Conservation (phyloP, 2,888 invertebrate genomes). For the Epistrophe eligans region DNA sequence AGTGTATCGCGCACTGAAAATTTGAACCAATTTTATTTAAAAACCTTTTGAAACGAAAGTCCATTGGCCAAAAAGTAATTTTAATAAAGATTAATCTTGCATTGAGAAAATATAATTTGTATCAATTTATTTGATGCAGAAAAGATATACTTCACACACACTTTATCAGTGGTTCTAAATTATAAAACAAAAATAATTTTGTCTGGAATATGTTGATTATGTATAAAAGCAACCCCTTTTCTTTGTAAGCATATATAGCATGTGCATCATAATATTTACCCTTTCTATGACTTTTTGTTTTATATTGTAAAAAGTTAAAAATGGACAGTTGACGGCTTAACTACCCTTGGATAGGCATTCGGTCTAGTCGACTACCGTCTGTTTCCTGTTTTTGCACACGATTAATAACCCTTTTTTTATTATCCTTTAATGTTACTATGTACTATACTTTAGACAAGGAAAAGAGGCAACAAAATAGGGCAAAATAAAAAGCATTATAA, state of each 20-base stretch:
- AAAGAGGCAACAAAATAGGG: neutral
- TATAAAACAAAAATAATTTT: neutral
- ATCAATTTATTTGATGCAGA: neutral
- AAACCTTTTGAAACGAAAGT: neutral
- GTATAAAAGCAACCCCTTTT: conserved; percentile 22
- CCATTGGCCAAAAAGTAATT: neutral
- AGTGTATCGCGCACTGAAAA: neutral
- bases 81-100: neutral
- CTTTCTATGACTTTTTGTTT: neutral
- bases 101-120: conserved; percentile 1
- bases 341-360: conserved; percentile 57
- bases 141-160: neutral
- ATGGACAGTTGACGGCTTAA: conserved; percentile 51
- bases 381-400: conserved; percentile 58
- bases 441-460: neutral
- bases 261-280: neutral
- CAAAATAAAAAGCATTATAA: conserved; percentile 4
- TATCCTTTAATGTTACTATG: conserved; percentile 8
- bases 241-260: neutral
- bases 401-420: conserved; percentile 36
- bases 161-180: neutral
- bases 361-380: conserved; percentile 65
- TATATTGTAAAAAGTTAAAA: conserved; percentile 29
- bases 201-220: conserved; percentile 1
- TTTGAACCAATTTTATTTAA: neutral